Base-by-base conservation (phyloP, 2,113 vertebrate genomes). In the Urocolius indicus region DNA sequence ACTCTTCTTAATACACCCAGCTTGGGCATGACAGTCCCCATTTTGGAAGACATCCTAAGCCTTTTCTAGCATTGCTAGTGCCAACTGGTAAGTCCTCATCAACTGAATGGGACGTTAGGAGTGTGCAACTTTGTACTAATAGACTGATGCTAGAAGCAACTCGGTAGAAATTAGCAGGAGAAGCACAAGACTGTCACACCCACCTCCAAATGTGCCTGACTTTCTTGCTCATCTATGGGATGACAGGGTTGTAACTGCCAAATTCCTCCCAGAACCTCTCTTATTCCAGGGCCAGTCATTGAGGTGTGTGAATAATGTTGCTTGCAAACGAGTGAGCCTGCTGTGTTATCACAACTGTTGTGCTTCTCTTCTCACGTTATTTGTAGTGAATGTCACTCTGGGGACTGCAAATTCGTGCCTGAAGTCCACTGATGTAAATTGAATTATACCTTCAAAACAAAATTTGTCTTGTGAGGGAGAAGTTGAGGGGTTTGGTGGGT, bases 401-500 rank as follows among this genome's bases (percentile, higher is more conserved):
- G 38, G n/a, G 41, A 84, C n/a, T 89, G 62, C 10, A 34, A 36
- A 68, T 68, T 76, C 54, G 19, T 52, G 17, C 73, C 52, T 79
- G 48, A 57, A 58, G 61, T 65, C 61, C 46, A 32, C 24, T 79
- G 54, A 36, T 72, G 69, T 34, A 36, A 38, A 66, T 13, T 67
- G 16, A 78, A 73, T 83, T 85, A 61, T 9, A 61, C 5, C 19
- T 52, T 16, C 6, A n/a, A 79, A 73, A 41, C 38, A 93, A 38
- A 21, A 10, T 38, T 54, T 81, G 10, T 41, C 19, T 3, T 54
- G 3, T 7, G 10, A 10, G 11, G 13, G 9, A 3, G 7, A 16
- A 24, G 7, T 62, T n/a, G 57, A 43, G 14, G 21, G 4, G 3
- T 34, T 62, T 3, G 4, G 5, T 38, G 20, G 3, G 1, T 26